Conservation (phyloP, 2,797 vertebrate genomes). For the Melanogrammus aeglefinus region DNA sequence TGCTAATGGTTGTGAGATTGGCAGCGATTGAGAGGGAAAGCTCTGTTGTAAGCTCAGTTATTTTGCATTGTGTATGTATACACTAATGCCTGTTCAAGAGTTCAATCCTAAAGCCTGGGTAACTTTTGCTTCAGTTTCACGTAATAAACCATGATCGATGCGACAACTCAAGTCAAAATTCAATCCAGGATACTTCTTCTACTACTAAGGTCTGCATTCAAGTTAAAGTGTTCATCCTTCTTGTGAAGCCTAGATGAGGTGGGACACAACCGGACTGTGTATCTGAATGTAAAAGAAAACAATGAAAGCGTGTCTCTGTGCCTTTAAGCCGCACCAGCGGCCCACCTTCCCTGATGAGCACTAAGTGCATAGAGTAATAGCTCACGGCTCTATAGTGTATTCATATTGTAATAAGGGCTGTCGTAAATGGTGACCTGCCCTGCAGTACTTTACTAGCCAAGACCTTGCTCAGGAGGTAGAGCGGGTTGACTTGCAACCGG, state of each 20-base stretch:
- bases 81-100: neutral
- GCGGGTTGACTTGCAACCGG: too few relatives aligned
- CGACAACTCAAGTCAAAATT: neutral
- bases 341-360: neutral
- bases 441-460: too few relatives aligned
- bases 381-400: neutral
- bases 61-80: neutral
- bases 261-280: too few relatives aligned
- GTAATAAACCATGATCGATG: neutral
- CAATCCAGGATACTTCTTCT: neutral
- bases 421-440: neutral
- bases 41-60: neutral
- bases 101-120: too few relatives aligned
- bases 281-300: too few relatives aligned
- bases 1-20: slow-evolving; percentile 40
- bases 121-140: too few relatives aligned
- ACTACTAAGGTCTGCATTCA: too few relatives aligned
- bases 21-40: slow-evolving; percentile 23
- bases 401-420: neutral
- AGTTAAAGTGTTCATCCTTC: too few relatives aligned
- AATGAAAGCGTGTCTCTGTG: too few relatives aligned
- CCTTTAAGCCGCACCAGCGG: too few relatives aligned
- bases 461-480: too few relatives aligned
- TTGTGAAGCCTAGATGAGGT: too few relatives aligned
- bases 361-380: neutral